Conservation (phyloP, 2,888 invertebrate species). For the Patella ulyssiponensis region DNA sequence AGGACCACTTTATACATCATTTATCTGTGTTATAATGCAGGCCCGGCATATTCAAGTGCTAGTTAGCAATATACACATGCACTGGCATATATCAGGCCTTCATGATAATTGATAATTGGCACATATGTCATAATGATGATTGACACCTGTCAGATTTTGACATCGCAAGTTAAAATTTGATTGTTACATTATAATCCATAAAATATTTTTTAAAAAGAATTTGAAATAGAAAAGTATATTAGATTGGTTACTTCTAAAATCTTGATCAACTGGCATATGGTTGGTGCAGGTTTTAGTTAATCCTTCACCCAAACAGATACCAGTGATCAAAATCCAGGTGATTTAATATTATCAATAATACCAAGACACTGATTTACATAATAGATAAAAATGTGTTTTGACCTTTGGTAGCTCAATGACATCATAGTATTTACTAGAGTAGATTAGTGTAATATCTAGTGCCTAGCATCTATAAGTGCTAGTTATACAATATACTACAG, state of each 20-base stretch:
- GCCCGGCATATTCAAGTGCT: conserved; percentile 42
- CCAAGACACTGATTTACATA: too few species aligned
- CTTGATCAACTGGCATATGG: conserved; percentile 52
- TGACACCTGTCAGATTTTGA: too few species aligned
- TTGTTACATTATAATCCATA: too few species aligned
- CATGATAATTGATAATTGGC: background rate
- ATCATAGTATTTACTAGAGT: background rate
- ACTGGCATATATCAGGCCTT: background rate
- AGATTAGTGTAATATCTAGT: background rate
- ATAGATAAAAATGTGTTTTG: too few species aligned
- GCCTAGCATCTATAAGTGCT: too few species aligned
- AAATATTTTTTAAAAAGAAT: too few species aligned
- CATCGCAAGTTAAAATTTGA: too few species aligned
- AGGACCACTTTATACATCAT: too few species aligned
- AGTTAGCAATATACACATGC: conserved; percentile 34
- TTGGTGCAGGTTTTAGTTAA: conserved; percentile 49
- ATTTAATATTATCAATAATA: background rate
- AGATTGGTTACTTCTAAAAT: too few species aligned
- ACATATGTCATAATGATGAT: background rate
- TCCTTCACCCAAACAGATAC: conserved; percentile 46
- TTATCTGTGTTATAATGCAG: background rate
- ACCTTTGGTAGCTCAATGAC: background rate
- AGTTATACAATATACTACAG: too few species aligned
- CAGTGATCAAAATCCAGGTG: conserved; percentile 22
- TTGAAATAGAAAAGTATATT: too few species aligned